A percentile compares a stretch with the other conserved stretches of the same genome.
These are phyloP conservation scores for Eristalis tenax DNA, from an alignment of 2,888 invertebrate genomes.

Conservation along the genomic window DNA sequence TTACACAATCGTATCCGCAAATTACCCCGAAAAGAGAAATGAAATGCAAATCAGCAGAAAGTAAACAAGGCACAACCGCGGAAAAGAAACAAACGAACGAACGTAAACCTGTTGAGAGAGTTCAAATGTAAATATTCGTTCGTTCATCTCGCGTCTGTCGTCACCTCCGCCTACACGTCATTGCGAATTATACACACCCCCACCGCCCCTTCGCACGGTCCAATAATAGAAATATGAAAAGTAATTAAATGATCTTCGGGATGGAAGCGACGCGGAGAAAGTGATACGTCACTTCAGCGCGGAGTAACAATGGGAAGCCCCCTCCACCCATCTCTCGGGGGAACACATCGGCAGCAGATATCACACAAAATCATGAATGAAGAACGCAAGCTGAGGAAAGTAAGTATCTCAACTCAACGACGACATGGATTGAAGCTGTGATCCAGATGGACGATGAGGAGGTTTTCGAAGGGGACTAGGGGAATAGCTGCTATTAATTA, in stretches of 20 bases:
- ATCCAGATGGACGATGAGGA: not conserved
- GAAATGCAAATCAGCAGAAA: not conserved
- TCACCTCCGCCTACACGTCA: not conserved
- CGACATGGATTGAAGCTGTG: not conserved
- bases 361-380: not conserved
- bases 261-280: not conserved
- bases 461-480: not conserved
- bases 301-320: not conserved
- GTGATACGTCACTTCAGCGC: not conserved
- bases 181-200: not conserved
- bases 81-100: not conserved
- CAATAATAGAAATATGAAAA: not conserved
- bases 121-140: conserved; percentile 23
- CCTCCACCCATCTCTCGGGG: not conserved
- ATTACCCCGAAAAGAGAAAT: not conserved
- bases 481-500: not conserved
- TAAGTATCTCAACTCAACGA: not conserved
- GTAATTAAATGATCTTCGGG: not conserved
- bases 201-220: not conserved
- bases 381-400: not conserved
- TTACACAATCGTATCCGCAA: not conserved
- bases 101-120: conserved; percentile 40
- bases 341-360: not conserved
- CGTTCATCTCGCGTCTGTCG: not conserved
- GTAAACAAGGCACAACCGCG: not conserved